phyloP scores from a whole-genome alignment of 2,888 invertebrate species.

The Cheilosia vulpina region DNA sequence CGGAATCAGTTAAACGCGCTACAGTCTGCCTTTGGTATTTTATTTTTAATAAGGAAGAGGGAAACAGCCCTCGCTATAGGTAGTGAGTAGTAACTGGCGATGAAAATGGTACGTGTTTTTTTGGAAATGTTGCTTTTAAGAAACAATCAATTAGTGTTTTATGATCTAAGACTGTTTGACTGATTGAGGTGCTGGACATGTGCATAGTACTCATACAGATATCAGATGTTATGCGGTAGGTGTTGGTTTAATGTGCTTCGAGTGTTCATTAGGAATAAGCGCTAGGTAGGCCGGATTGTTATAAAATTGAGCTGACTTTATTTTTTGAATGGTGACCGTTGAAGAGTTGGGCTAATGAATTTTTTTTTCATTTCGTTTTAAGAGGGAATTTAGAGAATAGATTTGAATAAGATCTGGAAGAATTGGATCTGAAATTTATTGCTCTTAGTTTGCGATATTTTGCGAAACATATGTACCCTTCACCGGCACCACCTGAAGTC shows the following conservation, averaged over 20 bases:
- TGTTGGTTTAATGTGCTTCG: constrained; percentile 11
- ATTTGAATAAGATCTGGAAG: too few relatives aligned
- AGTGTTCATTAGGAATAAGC: background rate
- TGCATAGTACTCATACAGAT: constrained; percentile 2
- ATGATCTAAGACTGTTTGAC: constrained; percentile 29
- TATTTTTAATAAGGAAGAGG: constrained; percentile 53
- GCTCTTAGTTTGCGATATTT: too few relatives aligned
- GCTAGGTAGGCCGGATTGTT: background rate
- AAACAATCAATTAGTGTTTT: constrained; percentile 38
- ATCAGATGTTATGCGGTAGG: constrained; percentile 10
- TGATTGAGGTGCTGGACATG: constrained; percentile 39
- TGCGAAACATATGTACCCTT: too few relatives aligned
- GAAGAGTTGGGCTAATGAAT: too few relatives aligned
- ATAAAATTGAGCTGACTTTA: too few relatives aligned
- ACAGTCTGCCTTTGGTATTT: constrained; percentile 32
- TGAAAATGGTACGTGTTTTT: constrained; percentile 23
- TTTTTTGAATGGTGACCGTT: too few relatives aligned
- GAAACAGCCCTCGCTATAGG: constrained; percentile 21
- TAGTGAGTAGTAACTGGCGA: background rate
- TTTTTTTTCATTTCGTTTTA: too few relatives aligned
- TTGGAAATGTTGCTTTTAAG: constrained; percentile 42
- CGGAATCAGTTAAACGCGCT: constrained; percentile 64
- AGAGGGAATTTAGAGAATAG: too few relatives aligned
- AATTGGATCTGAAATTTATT: too few relatives aligned
- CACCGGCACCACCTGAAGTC: too few relatives aligned